Conservation (phyloP, 2,113 vertebrate species). For the Trematocara stigmaticum region DNA sequence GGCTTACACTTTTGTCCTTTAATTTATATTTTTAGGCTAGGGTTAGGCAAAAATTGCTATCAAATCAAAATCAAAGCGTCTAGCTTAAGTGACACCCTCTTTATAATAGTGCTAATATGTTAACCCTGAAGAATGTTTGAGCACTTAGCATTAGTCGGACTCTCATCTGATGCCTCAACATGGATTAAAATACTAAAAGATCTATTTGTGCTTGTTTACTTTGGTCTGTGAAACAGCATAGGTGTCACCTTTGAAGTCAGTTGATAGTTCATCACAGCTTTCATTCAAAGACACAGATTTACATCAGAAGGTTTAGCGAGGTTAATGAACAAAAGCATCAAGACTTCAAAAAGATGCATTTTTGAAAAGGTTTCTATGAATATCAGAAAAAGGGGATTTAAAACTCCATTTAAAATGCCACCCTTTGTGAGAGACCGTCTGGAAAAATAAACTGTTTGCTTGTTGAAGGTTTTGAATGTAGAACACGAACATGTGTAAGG, state of each 20-base stretch:
- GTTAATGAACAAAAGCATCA: background rate
- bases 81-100: slow-evolving; percentile 8
- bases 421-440: background rate
- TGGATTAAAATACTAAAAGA: slow-evolving; percentile 36
- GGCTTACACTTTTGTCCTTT: background rate
- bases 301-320: background rate
- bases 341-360: background rate
- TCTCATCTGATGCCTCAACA: slow-evolving; percentile 41
- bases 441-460: background rate
- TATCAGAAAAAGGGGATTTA: background rate
- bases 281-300: slow-evolving; percentile 25
- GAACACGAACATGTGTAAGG: background rate
- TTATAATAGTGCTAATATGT: slow-evolving; percentile 27
- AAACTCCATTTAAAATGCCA: background rate
- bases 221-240: background rate
- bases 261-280: background rate
- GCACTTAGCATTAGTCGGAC: background rate
- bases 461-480: background rate
- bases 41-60: background rate
- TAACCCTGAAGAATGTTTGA: background rate
- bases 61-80: too few relatives aligned
- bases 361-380: background rate
- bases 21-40: slow-evolving; percentile 55
- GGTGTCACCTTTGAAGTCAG: background rate
- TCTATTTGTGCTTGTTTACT: slow-evolving; percentile 12